phyloP scores from a whole-genome alignment of 2,113 vertebrate species.

The Sus scrofa region DNA sequence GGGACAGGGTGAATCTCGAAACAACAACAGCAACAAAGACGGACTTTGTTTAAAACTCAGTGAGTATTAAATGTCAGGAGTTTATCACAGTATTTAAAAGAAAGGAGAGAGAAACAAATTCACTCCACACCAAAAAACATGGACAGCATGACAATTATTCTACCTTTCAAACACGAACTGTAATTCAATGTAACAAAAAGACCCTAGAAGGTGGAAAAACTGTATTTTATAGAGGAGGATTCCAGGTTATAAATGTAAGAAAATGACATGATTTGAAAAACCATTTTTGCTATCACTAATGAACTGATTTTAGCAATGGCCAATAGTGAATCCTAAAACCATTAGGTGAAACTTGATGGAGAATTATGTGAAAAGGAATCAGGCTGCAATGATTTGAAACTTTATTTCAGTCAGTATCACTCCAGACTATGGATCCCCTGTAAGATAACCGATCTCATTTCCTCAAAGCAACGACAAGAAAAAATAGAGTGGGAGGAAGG shows the following conservation, averaged over 20 bases:
- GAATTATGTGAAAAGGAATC: neutral
- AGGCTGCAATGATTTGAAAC: neutral
- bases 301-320: neutral
- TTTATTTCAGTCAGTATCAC: neutral
- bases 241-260: neutral
- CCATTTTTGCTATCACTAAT: neutral
- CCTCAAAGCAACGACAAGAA: neutral
- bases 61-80: neutral
- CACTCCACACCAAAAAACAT: neutral
- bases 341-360: neutral
- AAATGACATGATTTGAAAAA: neutral
- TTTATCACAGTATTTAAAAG: neutral
- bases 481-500: neutral
- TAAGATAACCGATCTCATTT: neutral
- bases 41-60: neutral
- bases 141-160: neutral
- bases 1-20: neutral
- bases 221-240: neutral
- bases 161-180: neutral
- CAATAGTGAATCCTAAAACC: neutral
- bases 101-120: neutral
- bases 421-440: neutral
- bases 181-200: neutral
- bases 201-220: neutral
- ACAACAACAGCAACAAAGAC: neutral